Percentiles rank a stretch among this genome's conserved stretches.
Evolutionary conservation across 2,888 invertebrate species (phyloP).

Genomic region (Cephalotes varians): DNA sequence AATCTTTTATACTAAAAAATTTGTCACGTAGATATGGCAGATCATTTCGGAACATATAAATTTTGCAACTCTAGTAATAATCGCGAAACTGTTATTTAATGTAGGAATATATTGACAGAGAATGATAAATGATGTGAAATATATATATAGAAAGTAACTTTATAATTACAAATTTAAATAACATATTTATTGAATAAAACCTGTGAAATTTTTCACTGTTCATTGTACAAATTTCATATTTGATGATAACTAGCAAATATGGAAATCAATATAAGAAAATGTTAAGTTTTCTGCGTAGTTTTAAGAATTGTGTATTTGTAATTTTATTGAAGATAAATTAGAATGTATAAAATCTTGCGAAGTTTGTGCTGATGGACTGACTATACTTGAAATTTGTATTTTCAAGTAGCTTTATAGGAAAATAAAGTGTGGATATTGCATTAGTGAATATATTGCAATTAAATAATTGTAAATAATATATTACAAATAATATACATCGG

Average conservation of each 20-base stretch:
- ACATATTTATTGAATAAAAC: conserved; percentile 73
- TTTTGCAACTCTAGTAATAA: conserved; percentile 9
- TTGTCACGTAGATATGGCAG: conserved; percentile 57
- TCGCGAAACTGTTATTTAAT: conserved; percentile 35
- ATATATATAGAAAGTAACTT: conserved; percentile 50
- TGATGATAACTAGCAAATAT: conserved; percentile 56
- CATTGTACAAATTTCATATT: conserved; percentile 74
- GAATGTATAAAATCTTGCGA: conserved; percentile 17
- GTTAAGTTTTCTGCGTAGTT: conserved; percentile 79
- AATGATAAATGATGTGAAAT: conserved; percentile 14
- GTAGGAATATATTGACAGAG: not conserved
- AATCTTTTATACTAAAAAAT: conserved; percentile 60
- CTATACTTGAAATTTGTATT: conserved; percentile 57
- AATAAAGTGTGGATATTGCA: conserved; percentile 1
- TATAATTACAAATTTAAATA: conserved; percentile 60
- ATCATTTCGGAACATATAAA: conserved; percentile 11
- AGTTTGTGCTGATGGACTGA: conserved; percentile 55
- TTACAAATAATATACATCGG: conserved; percentile 47
- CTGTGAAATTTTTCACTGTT: conserved; percentile 58
- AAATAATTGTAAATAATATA: conserved; percentile 62
- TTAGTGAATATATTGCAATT: conserved; percentile 40
- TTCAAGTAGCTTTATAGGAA: conserved; percentile 48
- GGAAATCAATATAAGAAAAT: conserved; percentile 68
- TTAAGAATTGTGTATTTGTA: conserved; percentile 47
- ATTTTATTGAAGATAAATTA: conserved; percentile 21